Conservation (phyloP, 1,140 invertebrate genomes). For the Neotoxoptera formosana region DNA sequence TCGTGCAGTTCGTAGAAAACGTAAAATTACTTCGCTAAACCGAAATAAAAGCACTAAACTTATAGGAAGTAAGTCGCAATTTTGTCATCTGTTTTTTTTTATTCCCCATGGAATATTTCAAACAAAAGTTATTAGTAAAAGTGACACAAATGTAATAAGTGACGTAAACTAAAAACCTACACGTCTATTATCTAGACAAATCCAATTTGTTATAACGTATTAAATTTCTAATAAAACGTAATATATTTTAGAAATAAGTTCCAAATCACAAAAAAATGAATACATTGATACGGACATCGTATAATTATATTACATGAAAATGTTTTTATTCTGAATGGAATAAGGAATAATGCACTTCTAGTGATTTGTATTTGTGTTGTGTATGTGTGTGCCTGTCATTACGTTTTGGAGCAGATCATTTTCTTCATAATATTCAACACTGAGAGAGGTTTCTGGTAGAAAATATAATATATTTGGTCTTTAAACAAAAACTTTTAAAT, state of each 20-base stretch:
- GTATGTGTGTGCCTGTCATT: not conserved
- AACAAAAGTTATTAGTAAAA: conserved; percentile 1
- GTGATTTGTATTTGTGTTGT: not conserved
- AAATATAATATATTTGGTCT: not conserved
- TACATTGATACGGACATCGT: not conserved
- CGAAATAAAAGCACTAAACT: not conserved
- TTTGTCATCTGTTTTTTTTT: not conserved
- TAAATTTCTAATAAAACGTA: not conserved
- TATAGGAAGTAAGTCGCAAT: not conserved
- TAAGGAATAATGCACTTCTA: not conserved
- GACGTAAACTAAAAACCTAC: not conserved
- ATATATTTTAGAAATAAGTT: not conserved
- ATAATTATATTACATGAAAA: not conserved
- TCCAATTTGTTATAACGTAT: not conserved
- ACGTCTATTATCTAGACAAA: not conserved
- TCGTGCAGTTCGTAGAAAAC: not conserved
- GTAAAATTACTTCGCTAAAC: not conserved
- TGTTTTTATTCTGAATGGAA: not conserved
- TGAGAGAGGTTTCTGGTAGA: not conserved
- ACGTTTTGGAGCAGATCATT: not conserved
- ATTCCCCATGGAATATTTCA: not conserved
- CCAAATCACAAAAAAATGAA: not conserved
- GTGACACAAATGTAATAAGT: conserved; percentile 7
- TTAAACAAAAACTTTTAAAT: not conserved
- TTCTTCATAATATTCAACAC: not conserved